A percentile compares a stretch with the other conserved stretches of the same genome.
These are phyloP conservation scores for Sternarchorhynchus goeldii DNA, from an alignment of 2,797 vertebrate genomes.

Conservation along the genomic window DNA sequence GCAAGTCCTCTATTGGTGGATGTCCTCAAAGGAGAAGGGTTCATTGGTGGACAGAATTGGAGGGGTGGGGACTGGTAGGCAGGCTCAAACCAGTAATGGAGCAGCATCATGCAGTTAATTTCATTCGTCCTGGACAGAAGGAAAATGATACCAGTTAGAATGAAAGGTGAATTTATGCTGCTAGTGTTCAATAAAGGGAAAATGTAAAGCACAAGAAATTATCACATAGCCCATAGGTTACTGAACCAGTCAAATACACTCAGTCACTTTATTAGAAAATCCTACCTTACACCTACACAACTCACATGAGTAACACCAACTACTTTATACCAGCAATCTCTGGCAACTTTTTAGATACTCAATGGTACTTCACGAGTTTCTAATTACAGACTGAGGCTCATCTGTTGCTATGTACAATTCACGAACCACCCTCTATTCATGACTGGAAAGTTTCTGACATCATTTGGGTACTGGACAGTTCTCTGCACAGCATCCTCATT, in stretches of 20 bases:
- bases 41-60: slow-evolving; percentile 22
- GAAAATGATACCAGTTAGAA: not conserved
- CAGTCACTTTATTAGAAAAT: no score
- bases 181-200: not conserved
- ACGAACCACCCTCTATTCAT: no score
- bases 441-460: no score
- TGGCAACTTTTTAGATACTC: no score
- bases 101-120: slow-evolving; percentile 68
- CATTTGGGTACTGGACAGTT: no score
- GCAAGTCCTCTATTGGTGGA: slow-evolving; percentile 14
- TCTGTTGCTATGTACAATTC: no score
- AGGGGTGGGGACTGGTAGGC: slow-evolving; percentile 1
- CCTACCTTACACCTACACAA: no score
- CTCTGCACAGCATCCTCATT: no score
- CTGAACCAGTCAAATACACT: not conserved
- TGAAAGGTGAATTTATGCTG: not conserved
- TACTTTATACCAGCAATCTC: no score
- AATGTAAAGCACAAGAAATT: not conserved
- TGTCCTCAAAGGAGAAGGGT: slow-evolving; percentile 9
- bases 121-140: slow-evolving; percentile 71
- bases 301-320: no score
- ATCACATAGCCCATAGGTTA: not conserved
- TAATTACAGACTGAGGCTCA: no score
- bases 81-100: not conserved
- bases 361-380: no score